These are phyloP conservation scores for Cryptus viduatorius DNA, from an alignment of 2,888 invertebrate genomes.

Conservation along the genomic window DNA sequence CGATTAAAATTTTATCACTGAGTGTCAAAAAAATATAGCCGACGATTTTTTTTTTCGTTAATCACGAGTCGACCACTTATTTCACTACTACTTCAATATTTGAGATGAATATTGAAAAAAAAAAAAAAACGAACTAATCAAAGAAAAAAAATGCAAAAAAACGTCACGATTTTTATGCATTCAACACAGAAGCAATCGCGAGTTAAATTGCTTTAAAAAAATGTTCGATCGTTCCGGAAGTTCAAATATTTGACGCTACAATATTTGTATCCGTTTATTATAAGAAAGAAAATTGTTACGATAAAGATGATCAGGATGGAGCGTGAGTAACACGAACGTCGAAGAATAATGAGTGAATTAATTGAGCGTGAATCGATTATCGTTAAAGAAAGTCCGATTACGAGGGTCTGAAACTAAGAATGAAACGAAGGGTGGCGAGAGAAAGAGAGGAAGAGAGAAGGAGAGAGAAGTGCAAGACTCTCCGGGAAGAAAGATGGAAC, in stretches of 20 bases:
- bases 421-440: conserved; percentile 23
- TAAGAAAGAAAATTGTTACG: conserved; percentile 29
- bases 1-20: too few species aligned
- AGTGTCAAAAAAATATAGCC: too few species aligned
- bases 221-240: conserved; percentile 33
- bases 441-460: conserved; percentile 11
- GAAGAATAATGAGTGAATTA: conserved; percentile 71
- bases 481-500: conserved; percentile 42
- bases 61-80: too few species aligned
- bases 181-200: neutral
- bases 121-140: neutral
- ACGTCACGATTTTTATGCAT: conserved; percentile 1
- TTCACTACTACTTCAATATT: neutral
- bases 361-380: conserved; percentile 73
- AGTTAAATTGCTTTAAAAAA: neutral
- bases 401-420: conserved; percentile 47
- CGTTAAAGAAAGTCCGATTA: conserved; percentile 64
- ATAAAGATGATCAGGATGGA: conserved; percentile 45
- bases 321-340: conserved; percentile 56
- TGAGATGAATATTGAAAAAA: neutral
- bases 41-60: too few species aligned
- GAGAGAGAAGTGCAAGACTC: neutral
- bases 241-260: conserved; percentile 64
- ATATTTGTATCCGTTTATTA: conserved; percentile 54
- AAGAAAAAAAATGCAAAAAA: neutral